Percentiles rank a stretch among this genome's conserved stretches.
phyloP scores from a whole-genome alignment of 2,113 vertebrate species.

The Boulengeromyrus knoepffleri region DNA sequence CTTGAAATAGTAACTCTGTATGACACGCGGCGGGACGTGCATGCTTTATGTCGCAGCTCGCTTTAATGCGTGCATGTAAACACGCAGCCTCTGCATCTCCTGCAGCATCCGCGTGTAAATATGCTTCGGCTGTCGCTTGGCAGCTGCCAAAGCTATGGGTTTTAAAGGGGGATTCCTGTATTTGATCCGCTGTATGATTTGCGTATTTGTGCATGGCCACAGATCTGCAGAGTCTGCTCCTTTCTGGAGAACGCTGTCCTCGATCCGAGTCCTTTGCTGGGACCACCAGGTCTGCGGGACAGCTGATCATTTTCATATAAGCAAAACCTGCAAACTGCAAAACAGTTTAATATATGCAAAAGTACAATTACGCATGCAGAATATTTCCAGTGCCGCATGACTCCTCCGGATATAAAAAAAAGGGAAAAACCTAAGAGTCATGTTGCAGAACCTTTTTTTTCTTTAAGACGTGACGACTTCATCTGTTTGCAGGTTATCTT shows the following conservation, averaged over 20 bases:
- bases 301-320: not conserved
- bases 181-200: not conserved
- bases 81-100: not conserved
- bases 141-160: not conserved
- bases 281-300: not conserved
- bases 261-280: not conserved
- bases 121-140: not conserved
- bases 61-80: not conserved
- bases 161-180: not conserved
- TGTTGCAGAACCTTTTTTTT: not conserved
- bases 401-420: not conserved
- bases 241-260: not conserved
- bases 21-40: not conserved
- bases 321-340: not conserved
- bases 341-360: not conserved
- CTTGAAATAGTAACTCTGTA: constrained; percentile 14
- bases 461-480: not conserved
- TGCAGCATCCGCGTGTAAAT: not conserved
- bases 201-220: not conserved
- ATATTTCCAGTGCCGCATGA: not conserved
- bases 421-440: not conserved
- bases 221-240: not conserved
- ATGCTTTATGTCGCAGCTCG: not conserved
- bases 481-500: not conserved
- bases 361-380: not conserved